Base-by-base conservation (phyloP, 2,113 vertebrate species). In the Apeltes quadracus region DNA sequence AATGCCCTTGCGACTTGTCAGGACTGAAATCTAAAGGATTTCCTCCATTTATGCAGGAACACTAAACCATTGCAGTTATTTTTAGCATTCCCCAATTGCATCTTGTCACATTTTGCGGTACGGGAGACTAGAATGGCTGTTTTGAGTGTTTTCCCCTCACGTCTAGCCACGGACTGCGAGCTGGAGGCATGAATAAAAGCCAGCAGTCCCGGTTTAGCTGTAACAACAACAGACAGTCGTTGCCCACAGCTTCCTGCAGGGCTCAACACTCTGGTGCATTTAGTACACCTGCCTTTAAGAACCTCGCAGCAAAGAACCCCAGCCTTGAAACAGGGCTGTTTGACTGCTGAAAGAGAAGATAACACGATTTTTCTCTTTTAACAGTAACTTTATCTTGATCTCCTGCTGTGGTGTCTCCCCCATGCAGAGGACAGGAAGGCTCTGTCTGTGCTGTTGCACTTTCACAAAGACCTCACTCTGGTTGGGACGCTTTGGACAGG, bases 331-430 rank as follows among this genome's bases (percentile, higher is more conserved):
- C 71, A 65, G 66, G 39, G 65, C 55, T 57, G 75, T 78, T 81
- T 84, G 61, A 41, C 65, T 41, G 70, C 48, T 36, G 50, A 69
- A 50, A 72, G 46, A 27, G 69, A 78, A 73, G 27, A 72, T 85
- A 90, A 84, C 78, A 76, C 55, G 72, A 61, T 75, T 84, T 79
- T 87, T 86, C 86, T 90, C 88, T 93, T 84, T 83, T 77, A 76
- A 85, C 69, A 77, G 71, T 82, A 57, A 62, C 71, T 79, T 92
- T 91, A 93, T 92, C 90, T 90, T 88, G 85, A 90, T 90, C 88
- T 91, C 91, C 90, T 91, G 88, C 53, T 84, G 67, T 16, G 55
- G 78, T 57, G 73, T 76, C 72, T 72, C 73, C 59, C 53, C 23
- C 75, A 51, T 53, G 73, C 78, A 87, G 85, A 88, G 87, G 83